Percentiles rank a stretch among this genome's conserved stretches.
These are phyloP conservation scores for Aegithalos caudatus DNA, from an alignment of 2,113 vertebrate genomes.

Conservation along the genomic window DNA sequence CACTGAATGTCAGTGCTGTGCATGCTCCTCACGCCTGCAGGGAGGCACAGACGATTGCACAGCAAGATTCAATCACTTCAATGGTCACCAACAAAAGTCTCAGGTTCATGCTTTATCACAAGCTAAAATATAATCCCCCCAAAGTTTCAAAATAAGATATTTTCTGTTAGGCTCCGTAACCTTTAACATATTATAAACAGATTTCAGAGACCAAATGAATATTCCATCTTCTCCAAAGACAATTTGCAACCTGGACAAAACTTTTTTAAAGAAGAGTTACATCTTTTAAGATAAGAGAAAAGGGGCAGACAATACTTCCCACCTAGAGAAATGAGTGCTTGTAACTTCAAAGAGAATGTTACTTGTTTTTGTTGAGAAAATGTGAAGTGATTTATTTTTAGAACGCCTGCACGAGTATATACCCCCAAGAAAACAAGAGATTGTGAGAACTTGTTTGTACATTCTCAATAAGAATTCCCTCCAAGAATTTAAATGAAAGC, in stretches of 20 bases:
- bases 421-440: not conserved
- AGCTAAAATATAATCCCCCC: rapidly evolving
- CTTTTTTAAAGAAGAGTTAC: not conserved
- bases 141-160: not conserved
- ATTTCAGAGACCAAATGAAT: not conserved
- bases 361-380: not conserved
- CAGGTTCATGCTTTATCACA: not conserved
- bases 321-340: not conserved
- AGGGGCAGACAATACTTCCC: not conserved
- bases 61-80: not conserved
- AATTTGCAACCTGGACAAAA: not conserved
- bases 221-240: not conserved
- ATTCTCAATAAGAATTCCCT: not conserved
- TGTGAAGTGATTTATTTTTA: not conserved
- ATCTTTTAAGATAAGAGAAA: not conserved
- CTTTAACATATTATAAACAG: not conserved
- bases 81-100: not conserved
- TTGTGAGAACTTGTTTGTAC: not conserved
- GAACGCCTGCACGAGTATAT: not conserved
- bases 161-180: not conserved
- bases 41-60: not conserved
- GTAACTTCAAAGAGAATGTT: not conserved
- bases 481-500: not conserved
- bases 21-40: conserved; percentile 94
- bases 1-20: conserved; percentile 98